Conservation (phyloP, 2,888 invertebrate species). For the Lepidocyrtinus sp. region DNA sequence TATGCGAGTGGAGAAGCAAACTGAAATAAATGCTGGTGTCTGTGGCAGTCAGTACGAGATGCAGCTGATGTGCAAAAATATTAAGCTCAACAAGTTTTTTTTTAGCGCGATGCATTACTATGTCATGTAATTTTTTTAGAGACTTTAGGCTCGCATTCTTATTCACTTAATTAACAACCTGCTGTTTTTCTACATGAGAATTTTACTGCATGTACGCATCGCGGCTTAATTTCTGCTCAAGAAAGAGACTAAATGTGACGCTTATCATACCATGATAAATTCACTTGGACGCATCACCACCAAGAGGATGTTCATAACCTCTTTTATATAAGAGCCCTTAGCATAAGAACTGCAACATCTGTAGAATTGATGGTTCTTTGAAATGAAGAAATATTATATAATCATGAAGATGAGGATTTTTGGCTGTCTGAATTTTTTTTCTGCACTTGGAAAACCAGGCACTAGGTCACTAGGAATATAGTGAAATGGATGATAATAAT, state of each 20-base stretch:
- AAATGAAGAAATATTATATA: slow-evolving; percentile 23
- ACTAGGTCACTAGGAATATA: slow-evolving; percentile 37
- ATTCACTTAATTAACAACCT: slow-evolving; percentile 50
- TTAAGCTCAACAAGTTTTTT: neutral
- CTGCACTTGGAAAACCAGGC: slow-evolving; percentile 33
- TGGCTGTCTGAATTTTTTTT: slow-evolving; percentile 18
- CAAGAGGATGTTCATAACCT: neutral
- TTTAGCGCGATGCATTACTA: slow-evolving; percentile 12
- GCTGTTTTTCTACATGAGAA: slow-evolving; percentile 24
- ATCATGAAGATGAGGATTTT: slow-evolving; percentile 31
- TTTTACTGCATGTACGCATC: neutral
- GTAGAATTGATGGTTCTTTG: slow-evolving; percentile 16
- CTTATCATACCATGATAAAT: no score
- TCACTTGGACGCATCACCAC: no score
- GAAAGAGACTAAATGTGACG: no score
- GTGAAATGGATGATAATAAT: slow-evolving; percentile 28
- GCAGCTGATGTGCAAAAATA: slow-evolving; percentile 21
- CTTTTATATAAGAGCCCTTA: neutral
- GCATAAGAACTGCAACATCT: slow-evolving; percentile 25
- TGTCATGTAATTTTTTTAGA: slow-evolving; percentile 20
- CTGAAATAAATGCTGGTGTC: neutral
- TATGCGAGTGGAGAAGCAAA: neutral
- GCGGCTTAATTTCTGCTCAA: slow-evolving; percentile 14
- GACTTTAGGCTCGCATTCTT: neutral
- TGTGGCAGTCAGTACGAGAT: slow-evolving; percentile 12